Evolutionary conservation across 53 echinoderm and acorn worm species (phyloP).

Genomic region (Holothuria leucospilota): DNA sequence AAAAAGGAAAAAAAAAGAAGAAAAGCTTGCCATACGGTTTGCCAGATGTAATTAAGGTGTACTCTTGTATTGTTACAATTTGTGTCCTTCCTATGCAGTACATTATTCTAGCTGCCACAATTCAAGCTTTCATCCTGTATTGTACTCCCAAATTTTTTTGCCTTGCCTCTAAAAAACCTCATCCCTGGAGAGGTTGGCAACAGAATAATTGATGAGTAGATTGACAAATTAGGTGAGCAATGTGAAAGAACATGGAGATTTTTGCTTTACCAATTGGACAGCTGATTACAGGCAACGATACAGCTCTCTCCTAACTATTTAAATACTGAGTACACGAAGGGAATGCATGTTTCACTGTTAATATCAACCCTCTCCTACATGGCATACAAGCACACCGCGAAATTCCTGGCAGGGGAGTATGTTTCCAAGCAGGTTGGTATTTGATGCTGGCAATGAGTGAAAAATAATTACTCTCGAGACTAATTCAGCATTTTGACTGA

Average conservation of each 20-base stretch:
- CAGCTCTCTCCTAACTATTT: background rate
- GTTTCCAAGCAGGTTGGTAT: conserved; percentile 14
- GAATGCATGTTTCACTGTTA: background rate
- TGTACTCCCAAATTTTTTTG: too few species aligned
- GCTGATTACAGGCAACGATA: conserved; percentile 24
- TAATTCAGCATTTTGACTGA: conserved; percentile 37
- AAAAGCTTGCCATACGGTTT: too few species aligned
- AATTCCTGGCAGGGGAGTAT: conserved; percentile 3
- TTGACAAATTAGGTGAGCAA: conserved; percentile 41
- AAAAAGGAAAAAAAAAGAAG: too few species aligned
- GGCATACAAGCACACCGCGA: too few species aligned
- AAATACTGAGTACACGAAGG: background rate
- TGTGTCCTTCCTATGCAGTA: too few species aligned
- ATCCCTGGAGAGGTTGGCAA: conserved; percentile 13
- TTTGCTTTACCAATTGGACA: conserved; percentile 47
- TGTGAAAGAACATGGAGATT: conserved; percentile 30
- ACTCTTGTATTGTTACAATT: too few species aligned
- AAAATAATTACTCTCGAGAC: conserved; percentile 47
- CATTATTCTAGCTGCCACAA: too few species aligned
- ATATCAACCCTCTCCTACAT: conserved; percentile 4
- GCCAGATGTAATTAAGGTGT: too few species aligned
- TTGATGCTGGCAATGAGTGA: conserved; percentile 11
- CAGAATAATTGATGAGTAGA: conserved; percentile 50
- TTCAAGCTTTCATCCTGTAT: too few species aligned
- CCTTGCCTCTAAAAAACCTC: too few species aligned